A percentile compares a stretch with the other conserved stretches of the same genome.
phyloP scores from a whole-genome alignment of 2,888 invertebrate species.

The Ophion obscuratus region DNA sequence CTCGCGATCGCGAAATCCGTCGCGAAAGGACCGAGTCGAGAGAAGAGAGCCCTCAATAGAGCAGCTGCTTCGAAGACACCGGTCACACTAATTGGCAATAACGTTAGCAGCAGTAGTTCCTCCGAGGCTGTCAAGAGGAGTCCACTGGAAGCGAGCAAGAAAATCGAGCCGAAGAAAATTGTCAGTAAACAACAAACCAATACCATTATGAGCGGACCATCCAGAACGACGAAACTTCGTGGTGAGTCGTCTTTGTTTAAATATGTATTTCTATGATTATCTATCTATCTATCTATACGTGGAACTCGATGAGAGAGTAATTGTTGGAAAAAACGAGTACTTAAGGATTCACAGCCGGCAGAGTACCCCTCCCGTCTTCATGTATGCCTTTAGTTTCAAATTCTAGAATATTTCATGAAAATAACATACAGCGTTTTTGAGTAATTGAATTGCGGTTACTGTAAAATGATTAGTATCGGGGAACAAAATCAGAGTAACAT shows the following conservation, averaged over 20 bases:
- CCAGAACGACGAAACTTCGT: conserved; percentile 78
- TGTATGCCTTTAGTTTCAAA: not conserved
- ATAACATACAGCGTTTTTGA: too few species aligned
- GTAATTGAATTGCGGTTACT: too few species aligned
- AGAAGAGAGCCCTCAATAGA: conserved; percentile 81
- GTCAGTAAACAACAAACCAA: conserved; percentile 68
- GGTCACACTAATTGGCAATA: conserved; percentile 57
- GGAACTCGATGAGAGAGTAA: not conserved
- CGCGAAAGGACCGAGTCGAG: conserved; percentile 80
- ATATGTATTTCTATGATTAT: not conserved
- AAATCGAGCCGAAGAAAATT: conserved; percentile 76
- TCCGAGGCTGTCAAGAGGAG: conserved; percentile 60
- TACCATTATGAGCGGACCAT: conserved; percentile 72
- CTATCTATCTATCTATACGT: not conserved
- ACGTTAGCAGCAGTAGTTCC: conserved; percentile 66
- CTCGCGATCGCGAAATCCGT: conserved; percentile 79
- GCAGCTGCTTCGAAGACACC: conserved; percentile 66
- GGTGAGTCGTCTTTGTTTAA: conserved; percentile 71
- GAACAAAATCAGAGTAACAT: too few species aligned
- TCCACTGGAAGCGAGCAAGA: conserved; percentile 72
- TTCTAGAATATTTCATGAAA: not conserved
- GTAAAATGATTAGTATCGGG: too few species aligned
- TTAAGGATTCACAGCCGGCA: not conserved
- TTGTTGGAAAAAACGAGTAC: not conserved
- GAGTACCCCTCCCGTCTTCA: not conserved